phyloP scores from a whole-genome alignment of 2,888 invertebrate species.

The Aphodius sticticus region DNA sequence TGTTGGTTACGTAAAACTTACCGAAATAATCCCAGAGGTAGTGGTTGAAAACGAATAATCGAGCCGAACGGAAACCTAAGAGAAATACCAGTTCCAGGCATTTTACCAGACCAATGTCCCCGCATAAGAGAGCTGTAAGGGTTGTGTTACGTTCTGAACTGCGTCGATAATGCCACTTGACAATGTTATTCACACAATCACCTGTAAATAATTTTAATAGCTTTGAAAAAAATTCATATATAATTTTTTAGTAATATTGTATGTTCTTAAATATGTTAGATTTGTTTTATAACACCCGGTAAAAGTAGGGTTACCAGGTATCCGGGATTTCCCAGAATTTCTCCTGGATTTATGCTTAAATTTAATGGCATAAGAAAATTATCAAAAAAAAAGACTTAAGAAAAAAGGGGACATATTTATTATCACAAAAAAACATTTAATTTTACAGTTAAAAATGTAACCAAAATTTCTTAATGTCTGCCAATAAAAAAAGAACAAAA shows the following conservation, averaged over 20 bases:
- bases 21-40: constrained; percentile 99
- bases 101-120: constrained; percentile 92
- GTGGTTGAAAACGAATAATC: constrained; percentile 92
- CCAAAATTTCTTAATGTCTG: too few species aligned
- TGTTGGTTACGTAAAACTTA: constrained; percentile 59
- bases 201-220: constrained; percentile 63
- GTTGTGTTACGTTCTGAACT: constrained; percentile 84
- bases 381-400: too few species aligned
- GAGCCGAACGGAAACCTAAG: constrained; percentile 92
- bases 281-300: too few species aligned
- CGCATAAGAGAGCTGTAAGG: constrained; percentile 91
- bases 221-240: constrained; percentile 23
- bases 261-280: too few species aligned
- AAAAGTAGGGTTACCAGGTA: too few species aligned
- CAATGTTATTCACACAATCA: constrained; percentile 95
- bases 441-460: too few species aligned
- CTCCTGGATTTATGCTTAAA: too few species aligned
- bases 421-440: too few species aligned
- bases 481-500: too few species aligned
- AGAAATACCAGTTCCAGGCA: constrained; percentile 94
- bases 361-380: too few species aligned
- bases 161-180: constrained; percentile 95
- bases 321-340: too few species aligned
- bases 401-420: too few species aligned
- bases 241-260: neutral